These are phyloP conservation scores for Melanostoma mellinum DNA, from an alignment of 2,888 invertebrate genomes.

Conservation along the genomic window DNA sequence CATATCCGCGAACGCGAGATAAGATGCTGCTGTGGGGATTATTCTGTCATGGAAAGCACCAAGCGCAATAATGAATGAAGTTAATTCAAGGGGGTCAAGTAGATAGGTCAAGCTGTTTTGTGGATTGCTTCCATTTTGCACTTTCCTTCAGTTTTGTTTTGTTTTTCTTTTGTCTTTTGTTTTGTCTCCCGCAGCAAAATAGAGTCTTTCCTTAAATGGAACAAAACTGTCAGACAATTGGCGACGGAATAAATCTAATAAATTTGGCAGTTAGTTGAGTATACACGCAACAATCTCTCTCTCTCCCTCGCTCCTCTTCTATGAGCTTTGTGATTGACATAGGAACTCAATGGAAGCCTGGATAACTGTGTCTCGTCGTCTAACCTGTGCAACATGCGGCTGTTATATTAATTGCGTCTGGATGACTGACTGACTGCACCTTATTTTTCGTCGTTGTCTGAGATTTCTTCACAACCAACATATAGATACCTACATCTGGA, in stretches of 20 bases:
- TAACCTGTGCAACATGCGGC: slow-evolving; percentile 66
- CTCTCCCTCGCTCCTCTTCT: slow-evolving; percentile 8
- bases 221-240: slow-evolving; percentile 59
- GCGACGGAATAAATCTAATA: slow-evolving; percentile 61
- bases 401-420: slow-evolving; percentile 72
- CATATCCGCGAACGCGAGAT: slow-evolving; percentile 32
- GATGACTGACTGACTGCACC: slow-evolving; percentile 73
- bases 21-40: slow-evolving; percentile 18
- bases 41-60: not conserved
- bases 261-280: slow-evolving; percentile 65
- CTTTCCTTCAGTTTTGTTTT: slow-evolving; percentile 5
- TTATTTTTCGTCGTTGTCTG: slow-evolving; percentile 66
- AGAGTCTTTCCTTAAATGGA: slow-evolving; percentile 52
- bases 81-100: slow-evolving; percentile 59
- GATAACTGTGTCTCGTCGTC: slow-evolving; percentile 49
- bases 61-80: slow-evolving; percentile 12
- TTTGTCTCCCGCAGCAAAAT: slow-evolving; percentile 7
- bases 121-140: slow-evolving; percentile 22
- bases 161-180: too few species aligned
- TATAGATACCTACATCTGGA: slow-evolving; percentile 4
- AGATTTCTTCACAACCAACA: slow-evolving; percentile 35
- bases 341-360: slow-evolving; percentile 56
- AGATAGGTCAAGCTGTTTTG: slow-evolving; percentile 58
- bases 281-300: slow-evolving; percentile 44
- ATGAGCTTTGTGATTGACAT: slow-evolving; percentile 50